A percentile compares a stretch with the other conserved stretches of the same genome.
Evolutionary conservation across 2,797 vertebrate genomes (phyloP).

Genomic region (Gambusia yucatana): DNA sequence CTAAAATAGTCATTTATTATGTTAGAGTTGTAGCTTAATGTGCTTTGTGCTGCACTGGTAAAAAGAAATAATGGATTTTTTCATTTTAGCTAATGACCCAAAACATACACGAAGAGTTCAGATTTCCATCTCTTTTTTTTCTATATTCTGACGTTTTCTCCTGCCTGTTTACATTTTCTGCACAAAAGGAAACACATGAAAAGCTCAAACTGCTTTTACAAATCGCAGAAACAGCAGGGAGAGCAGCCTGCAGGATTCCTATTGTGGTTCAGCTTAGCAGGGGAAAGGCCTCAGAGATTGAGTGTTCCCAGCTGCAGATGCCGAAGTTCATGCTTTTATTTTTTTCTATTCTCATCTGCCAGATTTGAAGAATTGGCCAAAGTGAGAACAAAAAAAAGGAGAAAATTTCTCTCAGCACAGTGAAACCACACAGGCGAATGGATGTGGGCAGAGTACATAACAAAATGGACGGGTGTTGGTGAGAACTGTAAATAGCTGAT

Average conservation of each 20-base stretch:
- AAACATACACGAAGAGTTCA: slow-evolving; percentile 8
- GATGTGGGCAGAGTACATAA: slow-evolving; percentile 76
- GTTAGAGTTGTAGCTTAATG: slow-evolving; percentile 3
- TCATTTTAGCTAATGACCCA: slow-evolving; percentile 7
- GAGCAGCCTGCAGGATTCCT: slow-evolving; percentile 25
- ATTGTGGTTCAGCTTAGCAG: slow-evolving; percentile 46
- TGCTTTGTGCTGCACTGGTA: background rate
- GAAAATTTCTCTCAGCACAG: slow-evolving; percentile 54
- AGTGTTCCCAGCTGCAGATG: slow-evolving; percentile 56
- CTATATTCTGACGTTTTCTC: background rate
- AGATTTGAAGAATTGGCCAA: slow-evolving; percentile 74
- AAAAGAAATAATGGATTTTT: slow-evolving; percentile 4
- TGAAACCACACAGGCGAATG: slow-evolving; percentile 68
- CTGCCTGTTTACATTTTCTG: slow-evolving; percentile 18
- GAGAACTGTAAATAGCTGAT: slow-evolving; percentile 76
- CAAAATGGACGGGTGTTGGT: slow-evolving; percentile 80
- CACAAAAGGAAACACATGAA: background rate
- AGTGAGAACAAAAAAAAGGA: slow-evolving; percentile 45
- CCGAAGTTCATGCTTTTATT: slow-evolving; percentile 50
- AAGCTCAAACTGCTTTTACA: slow-evolving; percentile 8
- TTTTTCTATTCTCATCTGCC: slow-evolving; percentile 70
- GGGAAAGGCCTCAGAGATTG: slow-evolving; percentile 52
- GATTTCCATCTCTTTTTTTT: slow-evolving; percentile 8
- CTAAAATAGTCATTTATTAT: slow-evolving; percentile 18
- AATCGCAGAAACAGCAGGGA: slow-evolving; percentile 28